phyloP scores from a whole-genome alignment of 2,797 vertebrate species.

The Pseudochirops cupreus region DNA sequence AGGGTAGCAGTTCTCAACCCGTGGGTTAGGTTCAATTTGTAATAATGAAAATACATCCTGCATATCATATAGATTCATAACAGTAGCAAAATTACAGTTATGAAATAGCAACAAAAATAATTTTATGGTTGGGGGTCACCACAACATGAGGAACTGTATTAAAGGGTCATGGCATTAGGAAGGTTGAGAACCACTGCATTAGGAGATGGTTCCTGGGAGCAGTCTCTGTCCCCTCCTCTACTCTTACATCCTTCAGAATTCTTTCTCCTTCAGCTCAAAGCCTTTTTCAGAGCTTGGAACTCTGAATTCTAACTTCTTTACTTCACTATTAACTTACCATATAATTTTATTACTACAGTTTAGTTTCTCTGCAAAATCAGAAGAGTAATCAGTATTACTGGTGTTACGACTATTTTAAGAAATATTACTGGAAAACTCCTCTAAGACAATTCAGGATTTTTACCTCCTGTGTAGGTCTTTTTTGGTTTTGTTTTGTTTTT shows the following conservation, averaged over 20 bases:
- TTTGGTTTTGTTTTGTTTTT: background rate
- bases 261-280: background rate
- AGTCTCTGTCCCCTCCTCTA: no score
- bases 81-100: no score
- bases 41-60: no score
- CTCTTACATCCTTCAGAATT: background rate
- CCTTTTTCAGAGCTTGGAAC: background rate
- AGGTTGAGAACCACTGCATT: background rate
- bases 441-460: background rate
- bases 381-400: background rate
- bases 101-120: no score
- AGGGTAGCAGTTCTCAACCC: background rate
- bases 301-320: background rate
- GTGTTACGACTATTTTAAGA: background rate
- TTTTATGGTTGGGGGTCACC: no score
- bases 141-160: no score
- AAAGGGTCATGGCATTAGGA: no score
- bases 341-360: background rate
- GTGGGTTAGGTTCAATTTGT: no score
- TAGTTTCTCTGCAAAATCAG: background rate
- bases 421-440: background rate
- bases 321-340: background rate
- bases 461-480: background rate
- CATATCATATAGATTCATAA: no score
- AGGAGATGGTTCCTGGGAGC: background rate